Evolutionary conservation across 2,113 vertebrate species (phyloP), one percentile per base, ranked within the genome.

Genomic region (Corydoras maculifer): DNA sequence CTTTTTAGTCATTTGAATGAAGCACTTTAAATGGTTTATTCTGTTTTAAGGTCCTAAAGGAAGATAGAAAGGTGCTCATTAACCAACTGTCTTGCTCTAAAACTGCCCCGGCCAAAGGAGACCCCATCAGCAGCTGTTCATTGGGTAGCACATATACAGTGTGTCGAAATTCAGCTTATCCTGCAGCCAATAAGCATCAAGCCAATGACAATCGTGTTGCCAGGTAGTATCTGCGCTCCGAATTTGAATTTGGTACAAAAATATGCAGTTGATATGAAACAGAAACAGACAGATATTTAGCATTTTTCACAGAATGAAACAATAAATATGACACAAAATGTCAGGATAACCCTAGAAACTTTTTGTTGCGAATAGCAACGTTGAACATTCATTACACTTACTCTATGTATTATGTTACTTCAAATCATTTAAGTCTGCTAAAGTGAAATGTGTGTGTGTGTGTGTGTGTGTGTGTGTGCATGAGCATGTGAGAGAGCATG

Each of bases 171-270:
- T 70, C 68, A 54, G 74, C 65, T 60, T 58, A 58, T 29, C 69
- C 62, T 68, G 48, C 61, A 72, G 58, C 66, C 75, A 80, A 49
- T 82, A 72, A 79, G 59, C 64, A 29, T 67, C 78, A 77, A 72
- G 59, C 49, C 64, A 18, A 13, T 55, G 51, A 76, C 77, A 79
- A 66, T 69, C 60, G 77, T 79, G 77, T 79, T 79, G 75, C 77
- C 77, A 79, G 77, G 77, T 79, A 79, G 77, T 76, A 58, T 79
- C 68, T 75, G 58, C 69, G 75, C 32, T 64, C 60, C 54, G 69
- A 78, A 78, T 78, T 78, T 65, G 66, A 72, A 78, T 75, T 50
- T 58, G 62, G 18, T 15, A 57, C 58, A 69, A 58, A 62, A 64
- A 58, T 62, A 58, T 14, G 25, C 48, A 9, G 53, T 30, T 14